A percentile compares a stretch with the other conserved stretches of the same genome.
Evolutionary conservation across 2,113 vertebrate species (phyloP).

Genomic region (Gulo gulo): DNA sequence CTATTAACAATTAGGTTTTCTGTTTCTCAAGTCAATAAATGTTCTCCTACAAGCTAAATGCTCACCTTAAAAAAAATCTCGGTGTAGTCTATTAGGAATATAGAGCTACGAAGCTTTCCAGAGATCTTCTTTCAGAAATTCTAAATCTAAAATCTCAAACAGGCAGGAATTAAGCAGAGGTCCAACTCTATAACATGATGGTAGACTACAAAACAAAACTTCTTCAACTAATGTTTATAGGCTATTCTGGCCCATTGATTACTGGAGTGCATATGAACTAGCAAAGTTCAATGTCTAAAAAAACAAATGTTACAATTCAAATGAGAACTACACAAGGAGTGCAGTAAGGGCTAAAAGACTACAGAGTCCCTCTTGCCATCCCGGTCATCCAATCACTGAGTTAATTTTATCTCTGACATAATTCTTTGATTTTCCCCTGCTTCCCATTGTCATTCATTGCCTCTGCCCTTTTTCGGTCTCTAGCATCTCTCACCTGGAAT

Average conservation of each 20-base stretch:
- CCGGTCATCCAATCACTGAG: neutral
- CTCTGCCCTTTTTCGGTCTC: neutral
- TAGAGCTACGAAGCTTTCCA: neutral
- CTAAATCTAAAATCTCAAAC: neutral
- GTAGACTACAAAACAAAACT: neutral
- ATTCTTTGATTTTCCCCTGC: neutral
- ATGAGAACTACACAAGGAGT: neutral
- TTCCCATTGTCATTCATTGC: neutral
- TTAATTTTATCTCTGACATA: neutral
- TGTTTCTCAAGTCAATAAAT: neutral
- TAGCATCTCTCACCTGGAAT: neutral
- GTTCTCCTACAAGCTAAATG: neutral
- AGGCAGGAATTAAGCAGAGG: neutral
- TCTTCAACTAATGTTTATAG: neutral
- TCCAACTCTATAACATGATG: neutral
- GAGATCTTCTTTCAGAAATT: neutral
- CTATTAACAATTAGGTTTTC: neutral
- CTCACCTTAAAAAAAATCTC: neutral
- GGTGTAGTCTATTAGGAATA: neutral
- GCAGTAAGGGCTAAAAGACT: neutral
- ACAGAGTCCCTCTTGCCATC: neutral
- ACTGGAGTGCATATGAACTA: neutral
- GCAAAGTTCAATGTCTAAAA: neutral
- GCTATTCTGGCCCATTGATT: neutral
- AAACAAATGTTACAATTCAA: neutral